Percentiles rank a stretch among this genome's conserved stretches.
phyloP scores from a whole-genome alignment of 2,888 invertebrate genomes.

The Drosophila putrida region DNA sequence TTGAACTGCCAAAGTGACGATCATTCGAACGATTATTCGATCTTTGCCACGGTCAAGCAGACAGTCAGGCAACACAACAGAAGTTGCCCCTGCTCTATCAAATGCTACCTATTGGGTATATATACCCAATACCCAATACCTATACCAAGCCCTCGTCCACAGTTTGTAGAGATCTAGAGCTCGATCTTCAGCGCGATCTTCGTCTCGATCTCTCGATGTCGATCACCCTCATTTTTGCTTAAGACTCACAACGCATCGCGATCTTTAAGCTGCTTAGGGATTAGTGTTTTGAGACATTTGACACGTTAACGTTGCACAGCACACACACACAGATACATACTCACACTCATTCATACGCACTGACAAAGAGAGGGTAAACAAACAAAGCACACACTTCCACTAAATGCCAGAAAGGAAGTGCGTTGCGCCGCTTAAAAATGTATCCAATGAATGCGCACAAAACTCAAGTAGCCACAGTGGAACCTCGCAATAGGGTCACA shows the following conservation, averaged over 20 bases:
- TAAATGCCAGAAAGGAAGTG: conserved; percentile 67
- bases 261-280: conserved; percentile 84
- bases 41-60: conserved; percentile 63
- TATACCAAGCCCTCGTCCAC: conserved; percentile 6
- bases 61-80: conserved; percentile 56
- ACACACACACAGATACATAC: conserved; percentile 38
- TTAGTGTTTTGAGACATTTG: conserved; percentile 84
- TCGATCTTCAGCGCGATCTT: conserved; percentile 3
- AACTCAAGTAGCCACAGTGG: conserved; percentile 59
- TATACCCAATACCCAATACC: background rate
- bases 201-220: conserved; percentile 18
- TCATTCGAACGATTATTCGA: conserved; percentile 28
- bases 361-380: conserved; percentile 40
- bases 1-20: conserved; percentile 42
- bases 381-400: conserved; percentile 58
- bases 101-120: background rate
- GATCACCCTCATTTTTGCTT: conserved; percentile 30
- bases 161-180: conserved; percentile 19
- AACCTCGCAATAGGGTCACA: conserved; percentile 36
- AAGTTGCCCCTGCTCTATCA: conserved; percentile 1
- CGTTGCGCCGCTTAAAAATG: conserved; percentile 70
- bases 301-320: conserved; percentile 79
- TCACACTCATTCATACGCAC: conserved; percentile 11
- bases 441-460: conserved; percentile 64
- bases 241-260: conserved; percentile 74